Base-by-base conservation (phyloP, 2,888 invertebrate genomes). In the Melanophora roralis region DNA sequence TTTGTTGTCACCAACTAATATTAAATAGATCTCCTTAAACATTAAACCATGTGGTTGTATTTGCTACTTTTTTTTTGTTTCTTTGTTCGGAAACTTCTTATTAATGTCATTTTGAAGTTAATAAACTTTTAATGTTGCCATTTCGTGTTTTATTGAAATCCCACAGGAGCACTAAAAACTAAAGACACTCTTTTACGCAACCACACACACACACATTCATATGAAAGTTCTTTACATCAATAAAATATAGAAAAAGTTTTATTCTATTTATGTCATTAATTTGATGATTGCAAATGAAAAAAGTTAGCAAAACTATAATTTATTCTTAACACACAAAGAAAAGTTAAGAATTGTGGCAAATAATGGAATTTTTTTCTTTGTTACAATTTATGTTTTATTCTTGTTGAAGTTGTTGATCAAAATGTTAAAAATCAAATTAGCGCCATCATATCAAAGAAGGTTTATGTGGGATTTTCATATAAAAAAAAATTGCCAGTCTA, bases 361-460 rank as follows among this genome's bases (percentile, higher is more conserved):
- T 5, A 38, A 53, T 3, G 32, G 43, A 67, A 62, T 9, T 36
- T 12, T 27, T 45, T 60, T 40, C 32, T 36, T 62, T 16, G 8
- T 1, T 14, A 16, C 1, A 36, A 47, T 59, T 32, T 57, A 38
- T 38, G 14, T 23, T 34, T 12, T 47, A 32, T 65, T 40, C n/a
- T n/a, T 27, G 27, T 27, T 27, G 3, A 6, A 27, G 27, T 5
- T 49, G 40, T 62, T 55, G 60, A 76, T 75, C 59, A 47, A 64
- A n/a, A n/a, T 75, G 65, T 45, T 75, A 47, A 65, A 75, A 79
- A 79, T 79, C 75, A 72, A 75, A 79, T 79, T 79, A 79, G 75
- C 67, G 65, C 71, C 79, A n/a, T n/a, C n/a, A 62, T 32, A 62
- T 49, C 34, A 72, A 73, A 73, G 57, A 23, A n/a, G 64, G 34